Evolutionary conservation across 2,113 vertebrate genomes (phyloP), one percentile per base, ranked within the genome.

Genomic region (Melanerpes formicivorus): DNA sequence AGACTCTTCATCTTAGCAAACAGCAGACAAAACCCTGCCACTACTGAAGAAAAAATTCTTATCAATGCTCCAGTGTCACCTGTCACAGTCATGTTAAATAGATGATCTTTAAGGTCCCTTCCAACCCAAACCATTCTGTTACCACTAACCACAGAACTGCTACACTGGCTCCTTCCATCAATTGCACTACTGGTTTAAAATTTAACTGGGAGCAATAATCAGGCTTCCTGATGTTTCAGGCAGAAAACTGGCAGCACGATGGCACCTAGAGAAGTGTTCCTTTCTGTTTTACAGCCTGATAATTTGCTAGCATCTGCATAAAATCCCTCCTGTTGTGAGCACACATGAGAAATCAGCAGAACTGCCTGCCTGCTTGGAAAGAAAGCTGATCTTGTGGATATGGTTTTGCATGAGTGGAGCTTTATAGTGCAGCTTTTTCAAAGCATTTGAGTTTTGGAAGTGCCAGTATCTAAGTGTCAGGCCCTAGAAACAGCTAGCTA

Each of bases 71-170:
- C 27, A 4, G 13, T 14, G 37, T 42, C 42, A 62, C 29, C 25
- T 74, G 55, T 72, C 80, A 70, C 46, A 40, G 42, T 26, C n/a
- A 5, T 13, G 50, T 25, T 13, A 52, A 52, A 22, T 23, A 52
- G 50, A 23, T 52, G 50, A 52, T 25, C 50, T 52, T 52, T 52
- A 52, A 52, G 50, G 50, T 52, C 50, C 50, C 50, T 9, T 21
- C 10, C 21, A 50, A 50, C 21, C 48, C 50, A 52, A 52, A 52
- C 50, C 50, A 52, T 52, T 15, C 25, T 4, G 6, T 48, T 65
- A 23, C 30, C n/a, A 18, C 7, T 37, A 56, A 32, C 0, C 0
- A 1, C 32, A 58, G 60, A 80, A 40, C 22, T 25, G 15, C 46
- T 56, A 27, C 0, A 0, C 18, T 32, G 42, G 21, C 32, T 74